Evolutionary conservation across 2,113 vertebrate species (phyloP).

Genomic region (Pantherophis guttatus): DNA sequence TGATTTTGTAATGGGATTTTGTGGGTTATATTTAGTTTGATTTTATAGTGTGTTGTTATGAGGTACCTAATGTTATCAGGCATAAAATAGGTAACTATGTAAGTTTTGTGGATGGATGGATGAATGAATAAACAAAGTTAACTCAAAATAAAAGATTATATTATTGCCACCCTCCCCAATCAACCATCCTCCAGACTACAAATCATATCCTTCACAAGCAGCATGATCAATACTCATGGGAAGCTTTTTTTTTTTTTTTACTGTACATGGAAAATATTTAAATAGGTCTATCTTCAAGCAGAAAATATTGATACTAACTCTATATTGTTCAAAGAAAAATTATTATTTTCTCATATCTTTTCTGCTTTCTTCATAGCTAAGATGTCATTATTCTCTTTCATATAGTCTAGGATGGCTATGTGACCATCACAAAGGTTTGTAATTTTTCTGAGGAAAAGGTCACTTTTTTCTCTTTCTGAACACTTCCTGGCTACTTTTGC

Average conservation of each 20-base stretch:
- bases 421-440: slow-evolving; percentile 71
- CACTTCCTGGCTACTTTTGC: slow-evolving; percentile 68
- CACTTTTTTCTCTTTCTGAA: slow-evolving; percentile 72
- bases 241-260: background rate
- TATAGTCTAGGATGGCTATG: slow-evolving; percentile 64
- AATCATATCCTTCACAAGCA: background rate
- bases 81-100: background rate
- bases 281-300: slow-evolving; percentile 1
- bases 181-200: background rate
- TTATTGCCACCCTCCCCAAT: background rate
- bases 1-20: background rate
- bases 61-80: background rate
- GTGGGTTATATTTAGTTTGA: background rate
- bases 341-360: slow-evolving; percentile 36
- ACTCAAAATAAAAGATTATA: background rate
- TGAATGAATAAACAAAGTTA: background rate
- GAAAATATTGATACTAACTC: slow-evolving; percentile 39
- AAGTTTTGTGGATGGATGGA: background rate
- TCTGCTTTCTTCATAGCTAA: slow-evolving; percentile 35
- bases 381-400: slow-evolving; percentile 13
- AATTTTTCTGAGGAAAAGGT: slow-evolving; percentile 74
- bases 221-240: background rate
- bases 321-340: slow-evolving; percentile 47
- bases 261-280: background rate
- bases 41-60: background rate